phyloP scores from a whole-genome alignment of 2,797 vertebrate genomes.

The Cyclura pinguis region DNA sequence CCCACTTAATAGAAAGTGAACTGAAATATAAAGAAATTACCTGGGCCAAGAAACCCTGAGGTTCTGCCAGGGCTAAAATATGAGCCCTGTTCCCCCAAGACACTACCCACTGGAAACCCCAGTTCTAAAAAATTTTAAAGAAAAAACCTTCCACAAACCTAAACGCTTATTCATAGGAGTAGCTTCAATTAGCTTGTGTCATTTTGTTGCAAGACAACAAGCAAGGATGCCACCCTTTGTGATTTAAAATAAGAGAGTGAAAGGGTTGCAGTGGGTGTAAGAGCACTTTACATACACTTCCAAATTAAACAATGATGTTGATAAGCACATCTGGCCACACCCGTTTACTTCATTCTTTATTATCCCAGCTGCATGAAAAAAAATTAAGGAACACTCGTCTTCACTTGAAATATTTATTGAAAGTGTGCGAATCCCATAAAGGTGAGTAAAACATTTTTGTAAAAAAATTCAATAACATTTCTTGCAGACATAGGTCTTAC shows the following conservation, averaged over 20 bases:
- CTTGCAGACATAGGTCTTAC: slow-evolving; percentile 52
- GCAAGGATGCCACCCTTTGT: background rate
- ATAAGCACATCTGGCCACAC: background rate
- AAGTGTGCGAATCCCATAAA: slow-evolving; percentile 26
- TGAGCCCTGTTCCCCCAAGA: background rate
- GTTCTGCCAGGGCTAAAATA: background rate
- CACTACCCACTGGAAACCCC: background rate
- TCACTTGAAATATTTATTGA: slow-evolving; percentile 45
- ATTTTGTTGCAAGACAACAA: background rate
- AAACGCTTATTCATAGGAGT: background rate
- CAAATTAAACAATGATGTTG: background rate
- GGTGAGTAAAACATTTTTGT: slow-evolving; percentile 33
- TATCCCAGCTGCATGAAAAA: background rate
- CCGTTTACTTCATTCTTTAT: background rate
- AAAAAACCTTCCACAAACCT: background rate
- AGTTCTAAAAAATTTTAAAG: background rate
- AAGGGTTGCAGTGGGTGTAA: background rate
- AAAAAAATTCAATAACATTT: slow-evolving; percentile 20
- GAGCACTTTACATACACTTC: background rate
- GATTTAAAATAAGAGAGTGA: background rate
- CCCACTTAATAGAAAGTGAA: background rate
- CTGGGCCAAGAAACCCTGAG: background rate
- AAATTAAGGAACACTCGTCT: slow-evolving; percentile 24
- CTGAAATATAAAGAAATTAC: background rate
- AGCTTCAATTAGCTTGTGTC: background rate